Conservation (phyloP, 2,888 invertebrate species). For the Nudaria mundana region DNA sequence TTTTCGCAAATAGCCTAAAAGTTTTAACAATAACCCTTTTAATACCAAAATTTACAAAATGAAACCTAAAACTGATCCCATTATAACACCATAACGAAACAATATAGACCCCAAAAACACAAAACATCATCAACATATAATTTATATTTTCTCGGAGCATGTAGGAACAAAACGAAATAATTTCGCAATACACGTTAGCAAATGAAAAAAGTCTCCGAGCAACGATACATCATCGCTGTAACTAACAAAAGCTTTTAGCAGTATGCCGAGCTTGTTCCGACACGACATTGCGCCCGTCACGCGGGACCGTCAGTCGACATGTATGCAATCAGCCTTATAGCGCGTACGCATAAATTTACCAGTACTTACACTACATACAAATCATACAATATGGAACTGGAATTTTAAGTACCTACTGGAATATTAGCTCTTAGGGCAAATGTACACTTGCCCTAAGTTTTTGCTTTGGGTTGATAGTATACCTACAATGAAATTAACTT, state of each 20-base stretch:
- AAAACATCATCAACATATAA: constrained; percentile 3
- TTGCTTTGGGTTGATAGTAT: too few relatives aligned
- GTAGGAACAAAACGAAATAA: constrained; percentile 31
- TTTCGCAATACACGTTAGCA: constrained; percentile 37
- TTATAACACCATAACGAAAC: constrained; percentile 1
- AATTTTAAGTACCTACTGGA: too few relatives aligned
- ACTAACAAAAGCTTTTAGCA: constrained; percentile 48
- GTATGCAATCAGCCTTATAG: constrained; percentile 33
- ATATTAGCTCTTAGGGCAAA: too few relatives aligned
- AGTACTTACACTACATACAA: too few relatives aligned
- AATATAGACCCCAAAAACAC: constrained; percentile 4
- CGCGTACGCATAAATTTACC: constrained; percentile 18
- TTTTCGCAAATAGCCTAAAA: too few relatives aligned
- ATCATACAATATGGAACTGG: constrained; percentile 14
- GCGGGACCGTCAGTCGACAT: constrained; percentile 13
- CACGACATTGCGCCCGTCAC: neutral
- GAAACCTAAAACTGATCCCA: constrained; percentile 2
- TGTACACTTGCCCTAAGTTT: too few relatives aligned
- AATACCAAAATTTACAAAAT: too few relatives aligned
- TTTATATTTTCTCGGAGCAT: constrained; percentile 10
- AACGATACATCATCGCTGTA: constrained; percentile 41
- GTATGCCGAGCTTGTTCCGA: constrained; percentile 18
- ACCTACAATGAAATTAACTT: too few relatives aligned
- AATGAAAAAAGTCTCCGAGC: constrained; percentile 41
- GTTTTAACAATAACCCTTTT: too few relatives aligned